phyloP scores from a whole-genome alignment of 1,140 invertebrate species.

The Eriosoma lanigerum region DNA sequence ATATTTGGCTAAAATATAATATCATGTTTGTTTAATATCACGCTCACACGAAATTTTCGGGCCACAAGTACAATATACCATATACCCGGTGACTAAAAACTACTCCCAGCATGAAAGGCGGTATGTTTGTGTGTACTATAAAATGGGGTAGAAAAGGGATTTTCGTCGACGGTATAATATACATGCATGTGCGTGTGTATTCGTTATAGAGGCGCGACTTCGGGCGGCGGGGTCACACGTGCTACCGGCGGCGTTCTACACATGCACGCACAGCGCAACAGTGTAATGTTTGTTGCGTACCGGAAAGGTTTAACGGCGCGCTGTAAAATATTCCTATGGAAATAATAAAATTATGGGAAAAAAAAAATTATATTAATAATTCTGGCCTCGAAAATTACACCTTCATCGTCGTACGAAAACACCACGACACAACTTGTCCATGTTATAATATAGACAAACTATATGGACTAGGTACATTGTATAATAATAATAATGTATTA shows the following conservation, averaged over 20 bases:
- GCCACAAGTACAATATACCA: too few species aligned
- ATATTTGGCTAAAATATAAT: too few species aligned
- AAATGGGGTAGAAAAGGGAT: neutral
- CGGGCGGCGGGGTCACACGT: neutral
- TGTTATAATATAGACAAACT: neutral
- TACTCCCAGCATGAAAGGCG: too few species aligned
- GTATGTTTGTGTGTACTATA: neutral
- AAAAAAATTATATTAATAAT: constrained; percentile 12
- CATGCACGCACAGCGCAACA: constrained; percentile 45
- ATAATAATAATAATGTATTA: neutral
- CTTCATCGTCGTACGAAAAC: too few species aligned
- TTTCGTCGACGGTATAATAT: neutral
- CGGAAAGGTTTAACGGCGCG: constrained; percentile 39
- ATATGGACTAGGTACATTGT: neutral
- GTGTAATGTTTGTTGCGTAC: constrained; percentile 49
- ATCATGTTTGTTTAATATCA: too few species aligned
- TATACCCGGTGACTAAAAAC: too few species aligned
- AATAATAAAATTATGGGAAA: neutral
- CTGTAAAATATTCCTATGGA: neutral
- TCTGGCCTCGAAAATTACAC: neutral
- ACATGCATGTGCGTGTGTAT: neutral
- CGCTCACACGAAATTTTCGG: too few species aligned
- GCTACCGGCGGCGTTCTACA: constrained; percentile 30
- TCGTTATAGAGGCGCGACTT: neutral
- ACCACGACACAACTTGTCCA: neutral